These are phyloP conservation scores for Lasioglossum oenotherae DNA, from an alignment of 2,888 invertebrate genomes.

Conservation along the genomic window DNA sequence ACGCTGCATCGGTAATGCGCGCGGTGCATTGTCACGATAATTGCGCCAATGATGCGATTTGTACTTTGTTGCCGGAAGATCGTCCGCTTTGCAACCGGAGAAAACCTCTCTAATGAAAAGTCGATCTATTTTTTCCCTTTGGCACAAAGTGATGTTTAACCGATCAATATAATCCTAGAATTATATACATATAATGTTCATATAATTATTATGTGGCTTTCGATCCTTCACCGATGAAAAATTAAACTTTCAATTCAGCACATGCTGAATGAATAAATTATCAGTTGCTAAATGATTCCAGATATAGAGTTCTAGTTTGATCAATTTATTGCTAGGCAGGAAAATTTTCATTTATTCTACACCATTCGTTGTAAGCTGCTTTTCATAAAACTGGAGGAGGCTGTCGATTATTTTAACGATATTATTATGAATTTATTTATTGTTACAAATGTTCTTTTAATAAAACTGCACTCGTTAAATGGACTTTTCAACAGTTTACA, in stretches of 20 bases:
- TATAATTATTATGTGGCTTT: neutral
- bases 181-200: neutral
- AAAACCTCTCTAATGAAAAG: neutral
- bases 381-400: neutral
- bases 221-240: neutral
- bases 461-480: too few species aligned
- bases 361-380: neutral
- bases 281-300: neutral
- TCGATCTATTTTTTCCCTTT: neutral
- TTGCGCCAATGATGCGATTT: slow-evolving; percentile 14
- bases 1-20: neutral
- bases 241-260: neutral
- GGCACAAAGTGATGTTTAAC: neutral
- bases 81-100: neutral
- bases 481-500: too few species aligned
- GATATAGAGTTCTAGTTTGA: neutral
- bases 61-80: slow-evolving; percentile 2
- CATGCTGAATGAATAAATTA: neutral
- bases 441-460: too few species aligned
- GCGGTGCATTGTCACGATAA: slow-evolving; percentile 2
- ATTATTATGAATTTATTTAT: neutral
- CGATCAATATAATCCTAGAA: neutral
- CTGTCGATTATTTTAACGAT: neutral
- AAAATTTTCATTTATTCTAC: neutral
- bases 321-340: neutral